Base-by-base conservation (phyloP, 2,113 vertebrate genomes). In the Tachysurus vachellii region DNA sequence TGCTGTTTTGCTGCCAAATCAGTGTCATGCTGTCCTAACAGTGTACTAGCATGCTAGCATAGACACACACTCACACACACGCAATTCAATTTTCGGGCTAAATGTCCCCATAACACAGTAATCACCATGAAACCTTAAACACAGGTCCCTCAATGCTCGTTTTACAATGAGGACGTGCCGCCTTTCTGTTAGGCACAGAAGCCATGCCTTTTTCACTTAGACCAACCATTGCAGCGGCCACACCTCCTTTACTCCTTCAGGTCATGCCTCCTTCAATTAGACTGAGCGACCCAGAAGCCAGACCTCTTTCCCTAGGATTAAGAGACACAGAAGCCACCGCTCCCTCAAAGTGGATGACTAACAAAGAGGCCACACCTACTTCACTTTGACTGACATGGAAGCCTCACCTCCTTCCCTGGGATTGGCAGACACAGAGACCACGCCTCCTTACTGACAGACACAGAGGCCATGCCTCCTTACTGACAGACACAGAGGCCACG, bases 1-100 rank as follows among this genome's bases (percentile, higher is more conserved):
- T 66, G 47, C n/a, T 36, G 28, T 36, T 54, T 17, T 61, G 50
- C 19, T 54, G 84, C 59, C 84, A 79, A 75, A 62, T 59, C 75
- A 66, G 75, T 62, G 42, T 47, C 36, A 59, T 53, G 47, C 64
- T 82, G 56, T 44, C 36, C 80, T 31, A 54, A 84, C n/a, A 36
- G 47, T 66, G 61, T 54, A 82, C 26, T 28, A 19, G 10, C 54
- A 77, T 2, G 23, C 77, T 4, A 10, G 1, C 28, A 42, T 2
- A 42, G 5, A 70, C 85, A 56, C 59, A 77, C 7, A 84, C 54
- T 62, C 47, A 68, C 59, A 68, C 75, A 80, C 73, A 85, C 13
- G 62, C 70, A 73, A 4, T 8, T 11, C 21, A 53, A 50, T 23
- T 23, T 81, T 23, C 0, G 21, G 47, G 44, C 12, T 64, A 1